These are phyloP conservation scores for Thalpophila matura DNA, from an alignment of 2,888 invertebrate genomes.

Conservation along the genomic window DNA sequence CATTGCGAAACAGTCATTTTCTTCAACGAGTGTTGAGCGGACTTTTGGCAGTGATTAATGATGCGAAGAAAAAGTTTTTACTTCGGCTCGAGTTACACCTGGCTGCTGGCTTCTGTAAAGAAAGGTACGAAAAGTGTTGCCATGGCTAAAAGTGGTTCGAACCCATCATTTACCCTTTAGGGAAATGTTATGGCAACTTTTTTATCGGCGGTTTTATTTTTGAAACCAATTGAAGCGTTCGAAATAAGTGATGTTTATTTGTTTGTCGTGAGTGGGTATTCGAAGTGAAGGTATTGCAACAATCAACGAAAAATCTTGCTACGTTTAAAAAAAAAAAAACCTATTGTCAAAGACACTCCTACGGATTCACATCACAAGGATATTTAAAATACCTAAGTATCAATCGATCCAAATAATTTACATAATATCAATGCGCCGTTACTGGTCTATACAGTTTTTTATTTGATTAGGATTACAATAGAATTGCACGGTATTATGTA, in stretches of 20 bases:
- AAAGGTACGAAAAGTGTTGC: constrained; percentile 50
- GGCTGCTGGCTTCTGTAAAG: constrained; percentile 54
- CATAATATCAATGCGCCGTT: constrained; percentile 35
- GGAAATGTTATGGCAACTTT: constrained; percentile 62
- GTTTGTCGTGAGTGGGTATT: neutral
- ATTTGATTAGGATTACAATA: constrained; percentile 34
- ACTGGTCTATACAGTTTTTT: neutral
- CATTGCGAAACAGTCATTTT: constrained; percentile 49
- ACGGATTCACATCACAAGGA: too few species aligned
- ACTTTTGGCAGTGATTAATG: constrained; percentile 79
- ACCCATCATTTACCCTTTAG: constrained; percentile 64
- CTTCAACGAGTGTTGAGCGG: constrained; percentile 61
- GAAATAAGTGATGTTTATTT: neutral
- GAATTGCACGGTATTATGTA: constrained; percentile 5
- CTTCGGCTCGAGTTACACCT: constrained; percentile 62
- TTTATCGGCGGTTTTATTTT: constrained; percentile 30
- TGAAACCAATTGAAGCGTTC: constrained; percentile 16
- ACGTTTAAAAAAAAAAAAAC: too few species aligned
- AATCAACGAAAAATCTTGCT: too few species aligned
- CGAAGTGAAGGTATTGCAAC: neutral
- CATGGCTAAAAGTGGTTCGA: constrained; percentile 52
- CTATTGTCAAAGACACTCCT: too few species aligned
- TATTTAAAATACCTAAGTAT: too few species aligned
- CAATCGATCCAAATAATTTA: constrained; percentile 16
- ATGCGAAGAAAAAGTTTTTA: constrained; percentile 62